phyloP scores from a whole-genome alignment of 2,113 vertebrate genomes.

The Larimichthys crocea region DNA sequence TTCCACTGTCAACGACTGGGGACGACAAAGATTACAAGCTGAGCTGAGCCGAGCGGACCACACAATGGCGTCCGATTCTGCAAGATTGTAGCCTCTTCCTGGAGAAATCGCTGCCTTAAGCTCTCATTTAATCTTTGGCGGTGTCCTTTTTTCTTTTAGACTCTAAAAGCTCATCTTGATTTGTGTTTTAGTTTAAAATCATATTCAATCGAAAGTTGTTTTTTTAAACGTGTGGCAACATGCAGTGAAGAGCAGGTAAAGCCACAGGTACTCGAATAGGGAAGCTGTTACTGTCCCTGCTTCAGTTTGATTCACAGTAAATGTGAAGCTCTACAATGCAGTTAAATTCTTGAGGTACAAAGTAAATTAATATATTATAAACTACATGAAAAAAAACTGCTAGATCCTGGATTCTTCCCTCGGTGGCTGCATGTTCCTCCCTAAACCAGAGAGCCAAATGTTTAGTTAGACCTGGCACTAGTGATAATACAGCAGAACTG shows the following conservation, averaged over 20 bases:
- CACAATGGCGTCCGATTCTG: constrained; percentile 67
- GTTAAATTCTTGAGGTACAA: constrained; percentile 40
- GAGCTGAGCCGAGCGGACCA: constrained; percentile 69
- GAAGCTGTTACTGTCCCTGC: constrained; percentile 1
- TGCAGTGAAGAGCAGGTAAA: constrained; percentile 31
- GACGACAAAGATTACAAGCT: constrained; percentile 65
- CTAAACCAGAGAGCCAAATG: constrained; percentile 55
- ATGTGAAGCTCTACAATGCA: constrained; percentile 11
- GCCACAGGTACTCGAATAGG: constrained; percentile 25
- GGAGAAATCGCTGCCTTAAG: constrained; percentile 74
- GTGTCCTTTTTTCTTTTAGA: constrained; percentile 33
- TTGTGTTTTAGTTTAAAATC: constrained; percentile 41
- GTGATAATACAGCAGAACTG: constrained; percentile 58
- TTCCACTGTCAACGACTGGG: constrained; percentile 53
- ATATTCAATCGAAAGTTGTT: constrained; percentile 7
- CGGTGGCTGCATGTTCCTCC: constrained; percentile 49
- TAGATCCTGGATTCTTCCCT: constrained; percentile 19
- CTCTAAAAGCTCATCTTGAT: constrained; percentile 26
- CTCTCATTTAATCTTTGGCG: constrained; percentile 51
- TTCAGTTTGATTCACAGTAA: constrained; percentile 12
- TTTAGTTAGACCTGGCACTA: constrained; percentile 73
- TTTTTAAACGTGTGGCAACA: constrained; percentile 15
- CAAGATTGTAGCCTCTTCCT: constrained; percentile 78
- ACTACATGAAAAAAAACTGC: constrained; percentile 24
- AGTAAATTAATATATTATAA: constrained; percentile 34